Percentiles rank a stretch among this genome's conserved stretches.
Conservation (phyloP, 2,113 vertebrate species). For the Octodon degus region DNA sequence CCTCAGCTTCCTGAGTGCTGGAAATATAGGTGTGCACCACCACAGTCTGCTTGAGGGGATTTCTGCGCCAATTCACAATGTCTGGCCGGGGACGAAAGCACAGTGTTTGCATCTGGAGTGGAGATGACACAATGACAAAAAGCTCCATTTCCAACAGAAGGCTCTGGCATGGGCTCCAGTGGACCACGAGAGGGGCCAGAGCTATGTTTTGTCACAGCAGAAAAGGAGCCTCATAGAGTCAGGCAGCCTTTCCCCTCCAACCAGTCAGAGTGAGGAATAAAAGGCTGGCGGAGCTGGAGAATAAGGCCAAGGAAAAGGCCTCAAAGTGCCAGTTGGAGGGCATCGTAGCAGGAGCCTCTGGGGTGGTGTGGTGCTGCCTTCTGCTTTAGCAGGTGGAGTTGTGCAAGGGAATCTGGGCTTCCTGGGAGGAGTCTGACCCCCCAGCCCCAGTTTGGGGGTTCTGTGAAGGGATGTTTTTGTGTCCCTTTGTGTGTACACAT, state of each 20-base stretch:
- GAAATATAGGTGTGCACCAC: background rate
- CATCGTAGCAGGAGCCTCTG: accelerated
- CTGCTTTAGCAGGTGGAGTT: background rate
- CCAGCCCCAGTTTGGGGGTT: background rate
- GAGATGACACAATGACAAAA: accelerated
- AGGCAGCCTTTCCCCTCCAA: background rate
- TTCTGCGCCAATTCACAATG: background rate
- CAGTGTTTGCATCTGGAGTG: background rate
- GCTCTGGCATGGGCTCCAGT: accelerated
- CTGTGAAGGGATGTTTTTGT: background rate
- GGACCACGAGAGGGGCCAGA: background rate
- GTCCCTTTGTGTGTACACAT: background rate
- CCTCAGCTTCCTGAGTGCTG: background rate
- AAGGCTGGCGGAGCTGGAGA: background rate
- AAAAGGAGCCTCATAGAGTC: background rate
- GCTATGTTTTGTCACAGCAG: accelerated
- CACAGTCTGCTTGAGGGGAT: background rate
- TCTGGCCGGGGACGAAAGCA: background rate
- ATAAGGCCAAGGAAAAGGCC: background rate
- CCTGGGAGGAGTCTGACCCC: background rate
- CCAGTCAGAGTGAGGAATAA: background rate
- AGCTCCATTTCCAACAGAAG: background rate
- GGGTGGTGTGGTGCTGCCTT: background rate
- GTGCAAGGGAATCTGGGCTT: accelerated
- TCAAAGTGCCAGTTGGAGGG: background rate